These are phyloP conservation scores for Hydrozoanthus gracilis DNA, from an alignment of 92 coral and sea anemone genomes.

Conservation along the genomic window DNA sequence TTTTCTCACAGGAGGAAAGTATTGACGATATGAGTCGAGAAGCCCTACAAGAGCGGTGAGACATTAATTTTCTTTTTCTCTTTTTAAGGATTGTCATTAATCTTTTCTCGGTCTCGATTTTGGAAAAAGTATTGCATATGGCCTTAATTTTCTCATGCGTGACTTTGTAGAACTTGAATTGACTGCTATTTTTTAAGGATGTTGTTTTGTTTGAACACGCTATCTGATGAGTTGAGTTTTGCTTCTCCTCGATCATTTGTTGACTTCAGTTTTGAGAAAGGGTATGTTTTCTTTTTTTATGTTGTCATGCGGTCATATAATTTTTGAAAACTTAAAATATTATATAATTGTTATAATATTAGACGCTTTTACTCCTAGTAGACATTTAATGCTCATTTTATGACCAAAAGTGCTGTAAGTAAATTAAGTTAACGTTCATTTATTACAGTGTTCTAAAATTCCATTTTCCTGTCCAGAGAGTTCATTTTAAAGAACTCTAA, in stretches of 20 bases:
- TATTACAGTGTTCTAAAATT: no score
- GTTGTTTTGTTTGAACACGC: conserved; percentile 27
- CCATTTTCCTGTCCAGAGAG: no score
- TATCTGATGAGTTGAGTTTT: not conserved
- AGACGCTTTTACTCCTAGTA: no score
- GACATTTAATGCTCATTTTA: no score
- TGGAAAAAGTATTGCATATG: not conserved
- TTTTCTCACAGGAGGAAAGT: conserved; percentile 67
- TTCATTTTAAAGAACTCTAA: no score
- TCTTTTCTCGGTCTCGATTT: not conserved
- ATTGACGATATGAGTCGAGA: conserved; percentile 80
- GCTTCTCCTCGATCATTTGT: not conserved
- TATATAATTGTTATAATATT: no score
- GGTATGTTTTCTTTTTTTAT: not conserved
- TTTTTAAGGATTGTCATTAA: not conserved
- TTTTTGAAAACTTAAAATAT: no score
- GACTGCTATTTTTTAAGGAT: conserved; percentile 13
- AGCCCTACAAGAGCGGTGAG: conserved; percentile 76
- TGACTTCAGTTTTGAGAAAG: not conserved
- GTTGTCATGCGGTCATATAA: not conserved
- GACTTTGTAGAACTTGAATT: conserved; percentile 1
- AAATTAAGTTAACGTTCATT: no score
- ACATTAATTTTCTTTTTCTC: not conserved
- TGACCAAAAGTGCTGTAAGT: no score
- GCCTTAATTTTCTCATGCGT: conserved; percentile 22